phyloP scores from a whole-genome alignment of 2,888 invertebrate genomes.

The Andrena trimmerana region DNA sequence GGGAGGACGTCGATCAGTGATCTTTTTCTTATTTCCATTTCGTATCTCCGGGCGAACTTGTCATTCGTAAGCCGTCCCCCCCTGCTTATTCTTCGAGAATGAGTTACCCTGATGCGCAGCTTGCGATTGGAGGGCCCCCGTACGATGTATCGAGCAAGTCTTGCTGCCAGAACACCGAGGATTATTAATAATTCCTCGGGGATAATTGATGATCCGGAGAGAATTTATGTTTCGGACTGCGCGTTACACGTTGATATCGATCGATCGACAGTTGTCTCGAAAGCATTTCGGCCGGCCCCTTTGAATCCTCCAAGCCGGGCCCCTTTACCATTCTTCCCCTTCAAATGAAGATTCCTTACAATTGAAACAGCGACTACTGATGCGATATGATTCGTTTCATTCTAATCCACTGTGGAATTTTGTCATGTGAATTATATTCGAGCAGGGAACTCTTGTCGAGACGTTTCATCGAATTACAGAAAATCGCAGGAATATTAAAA shows the following conservation, averaged over 20 bases:
- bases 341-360: neutral
- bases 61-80: constrained; percentile 52
- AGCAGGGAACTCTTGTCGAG: no score
- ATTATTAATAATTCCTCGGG: constrained; percentile 72
- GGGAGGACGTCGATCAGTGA: constrained; percentile 40
- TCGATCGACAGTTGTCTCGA: constrained; percentile 54
- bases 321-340: neutral
- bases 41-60: constrained; percentile 58
- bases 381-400: neutral
- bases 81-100: constrained; percentile 22
- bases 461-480: no score
- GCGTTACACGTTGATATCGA: constrained; percentile 46
- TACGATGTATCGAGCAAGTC: constrained; percentile 46
- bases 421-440: no score
- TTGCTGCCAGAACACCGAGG: constrained; percentile 49
- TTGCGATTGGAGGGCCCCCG: constrained; percentile 62
- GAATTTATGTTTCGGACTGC: constrained; percentile 46
- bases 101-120: constrained; percentile 54
- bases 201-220: constrained; percentile 57
- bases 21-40: constrained; percentile 51
- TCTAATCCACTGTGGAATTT: no score
- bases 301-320: constrained; percentile 22
- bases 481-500: no score
- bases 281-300: constrained; percentile 4
- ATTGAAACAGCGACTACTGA: neutral